Evolutionary conservation across 2,888 invertebrate species (phyloP), one percentile per base, ranked within the genome.

Genomic region (Anthoptus insignis): DNA sequence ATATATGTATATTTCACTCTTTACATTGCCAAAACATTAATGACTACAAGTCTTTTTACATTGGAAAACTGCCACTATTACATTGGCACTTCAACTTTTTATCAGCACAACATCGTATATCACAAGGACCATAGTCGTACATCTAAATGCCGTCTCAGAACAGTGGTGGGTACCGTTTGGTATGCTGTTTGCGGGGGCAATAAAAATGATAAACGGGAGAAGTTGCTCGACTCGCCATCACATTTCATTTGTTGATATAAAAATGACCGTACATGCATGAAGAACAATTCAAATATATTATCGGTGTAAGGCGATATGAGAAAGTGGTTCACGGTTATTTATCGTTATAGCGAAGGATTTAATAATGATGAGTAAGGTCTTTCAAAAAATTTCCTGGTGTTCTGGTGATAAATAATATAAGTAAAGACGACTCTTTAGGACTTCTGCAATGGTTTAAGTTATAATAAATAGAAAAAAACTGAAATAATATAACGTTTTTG

Each of bases 191-290:
- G 70, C 65, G 74, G 70, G 56, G 67, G 76, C 72, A 76, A 79
- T 81, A 81, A 82, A 82, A 81, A 82, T 84, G 82, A 83, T 79
- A 77, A 76, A 84, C 75, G 76, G 66, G 66, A 65, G 64, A 78
- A 79, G 76, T 81, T 80, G 69, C 70, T 69, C 64, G 67, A 72
- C 71, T 45, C 66, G 49, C 61, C 42, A 69, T 69, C 71, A 69
- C 73, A 71, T 68, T 74, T 74, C 72, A 74, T 76, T 73, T 67
- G 70, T 63, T 68, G 73, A 73, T 69, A 73, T 67, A 69, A 72
- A 67, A 63, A 66, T 52, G 64, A 52, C 50, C 56, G 39, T 37
- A 56, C 50, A 49, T 56, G 49, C 50, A 64, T 57, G 63, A 57
- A 64, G 50, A 64, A 64, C 63, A 57, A 57, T 49, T 56, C 49